Evolutionary conservation across 2,888 invertebrate species (phyloP), one percentile per base, ranked within the genome.

Genomic region (Rotaria macrura): DNA sequence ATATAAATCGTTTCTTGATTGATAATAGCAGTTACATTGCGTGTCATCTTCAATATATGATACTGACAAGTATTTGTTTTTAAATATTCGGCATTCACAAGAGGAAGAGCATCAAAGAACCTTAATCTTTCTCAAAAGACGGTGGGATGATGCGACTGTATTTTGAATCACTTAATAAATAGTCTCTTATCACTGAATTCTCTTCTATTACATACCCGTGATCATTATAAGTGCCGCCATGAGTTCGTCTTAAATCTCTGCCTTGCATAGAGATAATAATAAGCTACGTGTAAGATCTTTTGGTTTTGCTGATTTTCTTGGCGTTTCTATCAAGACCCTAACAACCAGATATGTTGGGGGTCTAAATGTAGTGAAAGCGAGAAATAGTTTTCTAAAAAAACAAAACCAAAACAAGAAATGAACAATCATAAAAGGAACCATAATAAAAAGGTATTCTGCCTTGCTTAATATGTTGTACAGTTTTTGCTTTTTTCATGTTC

Each of bases 341-440:
- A 65, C 65, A 17, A 34, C n/a, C n/a, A n/a, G n/a, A 20, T 17
- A 17, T 34, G 65, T 65, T 34, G 14, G 34, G n/a, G 65, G 29
- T 65, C 29, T 34, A 34, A 65, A 34, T 34, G 34, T 20, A 65
- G 20, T 65, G 20, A 34, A 34, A 65, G 0, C 0, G 34, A 34
- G 20, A 17, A 20, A 20, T 20, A 5, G 20, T 17, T 65, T 9
- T 65, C 29, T 34, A 29, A 65, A 65, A 65, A 65, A 57, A 43
- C 43, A 43, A 49, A 65, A 65, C 65, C 65, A 65, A 65, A 65
- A 65, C 65, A 65, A 65, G 65, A 65, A 65, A 65, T 65, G 65
- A 65, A 65, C 65, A 65, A 65, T 65, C 65, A 65, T 65, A 65
- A 65, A 65, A 65, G 34, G 65, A 65, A 65, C 65, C 34, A 38